Evolutionary conservation across 2,888 invertebrate species (phyloP), one percentile per base, ranked within the genome.

Genomic region (Endotricha flammealis): DNA sequence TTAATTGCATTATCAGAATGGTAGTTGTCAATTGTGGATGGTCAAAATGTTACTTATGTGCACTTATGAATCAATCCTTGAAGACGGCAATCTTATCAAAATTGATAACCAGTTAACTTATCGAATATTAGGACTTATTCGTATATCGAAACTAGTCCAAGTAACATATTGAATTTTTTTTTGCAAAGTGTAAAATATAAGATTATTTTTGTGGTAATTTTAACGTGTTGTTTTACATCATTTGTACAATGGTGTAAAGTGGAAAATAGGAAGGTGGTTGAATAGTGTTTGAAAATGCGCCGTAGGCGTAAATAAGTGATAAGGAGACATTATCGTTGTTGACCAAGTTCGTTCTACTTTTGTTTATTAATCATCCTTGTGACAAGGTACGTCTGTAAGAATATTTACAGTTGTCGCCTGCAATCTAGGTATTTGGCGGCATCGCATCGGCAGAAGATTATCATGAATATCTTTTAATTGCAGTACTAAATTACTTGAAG

Each of bases 31-130:
- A 32, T 31, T 12, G n/a, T 7, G n/a, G 11, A 25, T 24, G n/a
- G 2, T 8, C 16, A 32, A 14, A 24, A 32, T 11, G 3, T 11
- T 8, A 5, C 12, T n/a, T 13, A 13, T 25, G 14, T 6, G 3
- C 25, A 25, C 16, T 11, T 8, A 24, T 12, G 25, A 33, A 12
- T 27, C 54, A 60, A 75, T 76, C 74, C 80, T 80, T 76, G 74
- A 76, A 42, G 66, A 50, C 64, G 55, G 66, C 83, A 20, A 83
- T 85, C 85, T 85, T 74, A 85, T 85, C 85, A 30, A 58, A 53
- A 16, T 54, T 74, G 80, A 83, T 81, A 82, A 76, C 64, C 63
- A 48, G 41, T 42, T 53, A 36, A 68, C 63, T 75, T 78, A 79
- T 77, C 78, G 55, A 71, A n/a, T 20, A 64, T 72, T 72, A 69